Evolutionary conservation across 2,888 invertebrate species (phyloP), one percentile per base, ranked within the genome.

Genomic region (Strigamia maritima): DNA sequence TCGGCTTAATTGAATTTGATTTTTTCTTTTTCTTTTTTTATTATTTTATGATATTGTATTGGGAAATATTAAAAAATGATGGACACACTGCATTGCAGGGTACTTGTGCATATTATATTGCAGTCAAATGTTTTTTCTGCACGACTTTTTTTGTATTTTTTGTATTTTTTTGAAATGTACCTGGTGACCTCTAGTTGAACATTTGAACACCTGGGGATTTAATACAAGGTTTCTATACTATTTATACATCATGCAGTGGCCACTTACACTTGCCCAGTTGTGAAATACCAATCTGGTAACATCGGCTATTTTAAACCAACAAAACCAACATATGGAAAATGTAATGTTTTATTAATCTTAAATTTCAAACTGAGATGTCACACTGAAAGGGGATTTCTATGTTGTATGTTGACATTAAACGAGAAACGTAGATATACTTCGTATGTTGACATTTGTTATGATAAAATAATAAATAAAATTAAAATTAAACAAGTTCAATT

Each of bases 51-150:
- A 31, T 31, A 31, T 31, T 31, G 7, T 31, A 31, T 31, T 31
- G 31, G 31, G 7, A 31, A 31, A 4, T 31, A 31, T 31, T 31
- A 31, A 26, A 26, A 65, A 65, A 65, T 26, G 24, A 65, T 24
- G 28, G 16, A 65, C 10, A 65, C 65, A 65, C 65, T 65, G 65
- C 65, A 65, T 65, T 65, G 65, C 65, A 65, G 65, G 8, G 65
- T 65, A 28, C 49, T 49, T 26, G 65, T 65, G 26, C 65, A 65
- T 65, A 65, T 65, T 65, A 65, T 65, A 65, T 65, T 65, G 65
- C 65, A 65, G 65, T 60, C 60, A 65, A 65, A 65, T 65, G 65
- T 65, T 24, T 65, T 65, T 24, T 65, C 26, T 65, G 60, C 60
- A 60, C 60, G 60, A 60, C 26, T 65, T 65, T 65, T 31, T 31